phyloP scores from a whole-genome alignment of 2,888 invertebrate genomes.

The Epinotia ramella region DNA sequence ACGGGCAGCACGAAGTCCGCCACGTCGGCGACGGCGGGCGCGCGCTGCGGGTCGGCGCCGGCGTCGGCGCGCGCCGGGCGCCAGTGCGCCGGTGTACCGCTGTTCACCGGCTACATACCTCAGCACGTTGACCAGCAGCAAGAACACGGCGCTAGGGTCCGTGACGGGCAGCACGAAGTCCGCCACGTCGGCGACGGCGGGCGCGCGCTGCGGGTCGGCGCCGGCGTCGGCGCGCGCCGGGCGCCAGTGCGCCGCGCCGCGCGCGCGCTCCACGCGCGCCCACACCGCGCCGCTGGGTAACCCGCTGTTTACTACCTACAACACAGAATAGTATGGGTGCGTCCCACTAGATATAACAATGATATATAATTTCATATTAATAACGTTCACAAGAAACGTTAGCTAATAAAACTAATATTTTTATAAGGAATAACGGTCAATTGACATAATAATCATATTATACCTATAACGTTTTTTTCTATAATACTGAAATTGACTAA shows the following conservation, averaged over 20 bases:
- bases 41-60: constrained; percentile 87
- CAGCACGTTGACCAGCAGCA: constrained; percentile 70
- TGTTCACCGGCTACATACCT: constrained; percentile 17
- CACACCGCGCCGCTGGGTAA: constrained; percentile 90
- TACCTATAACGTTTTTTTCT: too few species aligned
- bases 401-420: too few species aligned
- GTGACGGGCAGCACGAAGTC: constrained; percentile 89
- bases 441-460: too few species aligned
- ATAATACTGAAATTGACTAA: too few species aligned
- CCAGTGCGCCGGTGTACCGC: constrained; percentile 85
- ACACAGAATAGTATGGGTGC: background rate
- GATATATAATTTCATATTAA: too few species aligned
- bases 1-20: constrained; percentile 90
- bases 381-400: too few species aligned
- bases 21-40: constrained; percentile 87
- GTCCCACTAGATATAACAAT: too few species aligned
- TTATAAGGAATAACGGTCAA: too few species aligned
- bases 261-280: constrained; percentile 89
- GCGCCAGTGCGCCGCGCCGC: constrained; percentile 90
- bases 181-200: constrained; percentile 88
- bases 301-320: constrained; percentile 76
- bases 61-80: constrained; percentile 85
- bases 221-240: constrained; percentile 84
- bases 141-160: constrained; percentile 82
- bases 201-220: constrained; percentile 87